Evolutionary conservation across 2,888 invertebrate species (phyloP), one percentile per base, ranked within the genome.

Genomic region (Chloroclysta siterata): DNA sequence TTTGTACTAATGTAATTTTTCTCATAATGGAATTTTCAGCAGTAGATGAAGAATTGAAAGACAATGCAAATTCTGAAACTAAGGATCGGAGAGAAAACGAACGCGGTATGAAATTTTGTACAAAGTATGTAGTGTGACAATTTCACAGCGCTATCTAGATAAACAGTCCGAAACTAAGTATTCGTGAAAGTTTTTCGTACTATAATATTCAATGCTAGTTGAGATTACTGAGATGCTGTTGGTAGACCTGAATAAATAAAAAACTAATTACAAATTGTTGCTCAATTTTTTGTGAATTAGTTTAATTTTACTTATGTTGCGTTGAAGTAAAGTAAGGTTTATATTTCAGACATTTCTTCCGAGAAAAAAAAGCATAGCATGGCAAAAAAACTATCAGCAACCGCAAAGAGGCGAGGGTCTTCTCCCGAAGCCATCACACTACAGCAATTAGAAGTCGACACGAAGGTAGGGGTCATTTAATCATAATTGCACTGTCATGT

Each of bases 1-100:
- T n/a, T n/a, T n/a, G n/a, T n/a, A 22, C 3, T 22, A 22, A 22
- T 3, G 22, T 22, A 22, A 2, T 22, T 22, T 1, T 22, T 22
- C 3, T 22, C 22, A 22, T 22, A 22, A 22, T 22, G 1, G 3
- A 2, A 22, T 22, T 33, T 33, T 42, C 75, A 86, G 84, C 87
- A 65, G 80, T 84, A 53, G 73, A 77, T 54, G 85, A 84, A 66
- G 83, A 85, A 61, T 60, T 83, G 2, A 88, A 83, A 77, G 75
- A 79, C 33, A 68, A 70, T 61, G 74, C 72, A 46, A 74, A 69
- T 63, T 63, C 72, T 28, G 80, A 73, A 28, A 68, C 61, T 39
- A 78, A 74, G 58, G 81, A 81, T 22, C 69, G 68, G 65, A 82
- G 69, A 63, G 81, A 80, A 70, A 60, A 60, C 46, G 80, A 80